Base-by-base conservation (phyloP, 2,888 invertebrate genomes). In the Tenthredo distinguenda region DNA sequence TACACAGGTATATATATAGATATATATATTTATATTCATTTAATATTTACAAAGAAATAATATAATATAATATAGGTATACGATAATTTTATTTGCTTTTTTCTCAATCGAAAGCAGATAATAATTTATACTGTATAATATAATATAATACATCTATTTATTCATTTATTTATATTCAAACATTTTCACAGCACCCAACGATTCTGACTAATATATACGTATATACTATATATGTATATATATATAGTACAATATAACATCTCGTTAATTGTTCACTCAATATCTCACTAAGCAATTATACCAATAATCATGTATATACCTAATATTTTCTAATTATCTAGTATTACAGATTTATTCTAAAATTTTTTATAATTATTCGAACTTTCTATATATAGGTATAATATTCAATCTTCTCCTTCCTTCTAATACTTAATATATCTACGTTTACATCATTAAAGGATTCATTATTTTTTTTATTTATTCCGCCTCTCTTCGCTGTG, bases 181-280 rank as follows among this genome's bases (percentile, higher is more conserved):
- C 26, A 84, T 84, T 72, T 84, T 84, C 37, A 84, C 47, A 84
- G 65, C 40, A 65, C 62, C 62, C 82, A 82, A 71, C 34, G 68
- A 84, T 40, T 84, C 31, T 50, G 71, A 37, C 71, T 84, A 43
- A 62, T 62, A 82, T 37, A 82, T 37, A 43, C 10, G 9, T 21
- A 26, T 81, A 62, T 26, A 65, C 26, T 43, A 34, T 37, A 43
- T 18, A 26, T 26, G 40, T 47, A 65, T 31, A 21, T 31, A 58
- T 58, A n/a, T 40, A 40, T 40, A 40, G 4, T 40, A 40, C 34
- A 34, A 34, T 34, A 43, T 43, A 43, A 43, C 10, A 43, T 43
- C 40, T 43, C 40, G 40, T 43, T 43, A 43, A 10, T 43, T 43
- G 9, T 43, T 43, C 40, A 43, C 10, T 43, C 40, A 43, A 43